Base-by-base conservation (phyloP, 2,888 invertebrate species). In the Chalcis sispes region DNA sequence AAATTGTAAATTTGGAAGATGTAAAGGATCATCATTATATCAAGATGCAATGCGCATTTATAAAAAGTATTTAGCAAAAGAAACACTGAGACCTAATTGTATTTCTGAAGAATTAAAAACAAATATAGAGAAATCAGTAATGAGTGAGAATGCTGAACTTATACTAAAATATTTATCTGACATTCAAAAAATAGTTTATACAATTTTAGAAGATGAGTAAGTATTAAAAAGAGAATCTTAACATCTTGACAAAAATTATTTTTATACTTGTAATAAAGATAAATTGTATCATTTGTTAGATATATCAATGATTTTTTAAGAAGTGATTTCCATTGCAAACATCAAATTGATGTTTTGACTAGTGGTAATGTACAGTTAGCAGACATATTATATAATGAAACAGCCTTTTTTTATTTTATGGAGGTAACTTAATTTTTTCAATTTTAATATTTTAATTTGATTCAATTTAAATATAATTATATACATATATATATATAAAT, bases 331-430 rank as follows among this genome's bases (percentile, higher is more conserved):
- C 95, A 96, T 89, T 95, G 95, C 85, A 97, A 96, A 90, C 95
- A 97, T 90, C 97, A 97, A 90, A 94, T 98, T 82, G 97, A 98
- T 88, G 92, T 98, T 77, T 91, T 97, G 80, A 96, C 96, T 7
- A 93, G 93, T 88, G 93, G 94, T 79, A 92, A 92, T 89, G 93
- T 98, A 50, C 93, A 92, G 75, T 91, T 98, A 65, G 93, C 93
- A 82, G 98, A 98, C 90, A 94, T 98, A 87, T 90, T 98, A 69
- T 94, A 95, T 88, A 96, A 96, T 90, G 97, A 98, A 89, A 93
- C 95, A 77, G 95, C 96, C 73, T 91, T 98, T 78, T 97, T 97
- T 89, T 97, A 96, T 89, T 97, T 98, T 85, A 97, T 97, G 92
- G 98, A 98, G 91, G 93, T 93, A 88, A 77, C 76, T 56, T 25